These are phyloP conservation scores for Grapholita molesta DNA, from an alignment of 1,140 invertebrate genomes.

Conservation along the genomic window DNA sequence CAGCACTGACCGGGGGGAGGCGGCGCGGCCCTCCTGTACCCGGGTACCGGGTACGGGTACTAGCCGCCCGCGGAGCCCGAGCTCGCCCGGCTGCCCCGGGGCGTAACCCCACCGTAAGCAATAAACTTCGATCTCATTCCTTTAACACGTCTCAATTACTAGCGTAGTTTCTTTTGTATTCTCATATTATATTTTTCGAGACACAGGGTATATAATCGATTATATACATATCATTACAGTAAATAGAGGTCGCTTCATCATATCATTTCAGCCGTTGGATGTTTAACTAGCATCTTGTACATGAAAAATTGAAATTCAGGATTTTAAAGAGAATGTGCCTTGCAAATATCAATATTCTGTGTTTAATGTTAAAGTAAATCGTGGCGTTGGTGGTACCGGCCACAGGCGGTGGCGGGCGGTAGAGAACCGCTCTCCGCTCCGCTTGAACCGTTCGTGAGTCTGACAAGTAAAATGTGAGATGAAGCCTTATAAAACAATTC, in stretches of 20 bases:
- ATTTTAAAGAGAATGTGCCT: constrained; percentile 77
- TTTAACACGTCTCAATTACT: constrained; percentile 40
- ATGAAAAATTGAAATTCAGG: constrained; percentile 68
- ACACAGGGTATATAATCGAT: constrained; percentile 71
- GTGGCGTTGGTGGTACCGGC: constrained; percentile 40
- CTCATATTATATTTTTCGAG: constrained; percentile 55
- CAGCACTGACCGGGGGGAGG: constrained; percentile 89
- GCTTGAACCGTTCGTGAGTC: constrained; percentile 29
- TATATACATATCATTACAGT: constrained; percentile 67
- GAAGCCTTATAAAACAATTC: neutral
- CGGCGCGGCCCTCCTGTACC: constrained; percentile 72
- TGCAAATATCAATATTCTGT: constrained; percentile 77
- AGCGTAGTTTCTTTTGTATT: constrained; percentile 38
- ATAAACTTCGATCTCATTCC: constrained; percentile 51
- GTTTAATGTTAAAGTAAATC: constrained; percentile 72
- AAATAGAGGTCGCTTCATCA: constrained; percentile 50
- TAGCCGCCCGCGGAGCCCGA: constrained; percentile 44
- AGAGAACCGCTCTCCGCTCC: constrained; percentile 10
- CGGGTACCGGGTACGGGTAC: constrained; percentile 67
- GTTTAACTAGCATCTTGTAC: constrained; percentile 50
- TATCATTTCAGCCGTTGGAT: constrained; percentile 45
- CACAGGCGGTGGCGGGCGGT: constrained; percentile 10
- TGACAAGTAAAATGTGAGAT: constrained; percentile 27
- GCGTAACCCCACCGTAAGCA: constrained; percentile 35
- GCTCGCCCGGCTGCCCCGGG: constrained; percentile 24